Base-by-base conservation (phyloP, 1,140 invertebrate species). In the Notospermus geniculatus region DNA sequence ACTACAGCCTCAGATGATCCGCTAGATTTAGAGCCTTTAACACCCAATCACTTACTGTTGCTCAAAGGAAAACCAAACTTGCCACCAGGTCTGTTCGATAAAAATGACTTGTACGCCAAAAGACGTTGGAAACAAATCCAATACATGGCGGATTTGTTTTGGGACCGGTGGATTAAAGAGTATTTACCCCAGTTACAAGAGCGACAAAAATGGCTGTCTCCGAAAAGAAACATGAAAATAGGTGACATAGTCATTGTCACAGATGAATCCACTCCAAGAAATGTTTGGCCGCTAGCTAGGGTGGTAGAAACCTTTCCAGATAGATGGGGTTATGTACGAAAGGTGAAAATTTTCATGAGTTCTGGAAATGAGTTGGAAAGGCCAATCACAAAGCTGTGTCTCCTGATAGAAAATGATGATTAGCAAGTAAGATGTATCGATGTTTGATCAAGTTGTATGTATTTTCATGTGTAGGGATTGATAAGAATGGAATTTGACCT, bases 191-290 rank as follows among this genome's bases (percentile, higher is more conserved):
- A 54, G 19, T 41, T 69, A 23, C 63, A 68, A 54, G 57, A 59
- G 32, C 28, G 66, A 45, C 66, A 68, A 27, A 68, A 70, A 30
- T 70, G 68, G 65, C n/a, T 7, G 23, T 39, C 53, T 1, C 27
- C 19, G 13, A 63, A 39, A 25, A 32, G 27, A 15, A 70, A 70
- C 32, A n/a, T 68, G 2, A 23, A 39, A 17, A 57, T 65, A 15
- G 68, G 66, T 46, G 68, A 70, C 52, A 30, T 67, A 22, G 65
- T 69, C 23, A 22, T 69, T n/a, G 36, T 70, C 11, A 60, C 60
- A 7, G 65, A 70, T 54, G 46, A 58, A 5, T 63, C 27, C 55
- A 5, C 55, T 19, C 66, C 66, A 30, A 53, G 68, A 36, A 65
- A 60, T 53, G 54, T 46, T 5, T 62, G 36, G n/a, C n/a, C n/a